Percentiles rank a stretch among this genome's conserved stretches.
Evolutionary conservation across 2,797 vertebrate genomes (phyloP).

Genomic region (Carapus acus): DNA sequence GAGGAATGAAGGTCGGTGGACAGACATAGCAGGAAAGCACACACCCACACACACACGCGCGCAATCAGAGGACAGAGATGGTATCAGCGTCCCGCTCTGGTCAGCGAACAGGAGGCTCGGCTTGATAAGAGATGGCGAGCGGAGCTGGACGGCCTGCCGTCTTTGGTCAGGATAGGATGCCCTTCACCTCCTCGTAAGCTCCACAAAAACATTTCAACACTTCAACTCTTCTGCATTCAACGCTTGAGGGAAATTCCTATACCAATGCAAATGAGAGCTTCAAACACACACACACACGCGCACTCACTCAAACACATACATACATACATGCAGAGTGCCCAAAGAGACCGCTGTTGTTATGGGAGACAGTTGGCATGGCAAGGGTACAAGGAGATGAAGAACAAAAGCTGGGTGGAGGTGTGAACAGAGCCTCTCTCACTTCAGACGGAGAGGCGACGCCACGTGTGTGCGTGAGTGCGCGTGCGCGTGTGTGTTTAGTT

Average conservation of each 20-base stretch:
- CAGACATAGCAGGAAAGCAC: constrained; percentile 46
- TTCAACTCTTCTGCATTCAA: neutral
- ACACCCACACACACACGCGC: constrained; percentile 1
- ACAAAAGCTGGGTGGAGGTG: constrained; percentile 35
- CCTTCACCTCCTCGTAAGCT: no score
- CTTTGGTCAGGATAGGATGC: no score
- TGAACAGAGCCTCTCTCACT: constrained; percentile 26
- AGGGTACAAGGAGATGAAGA: constrained; percentile 32
- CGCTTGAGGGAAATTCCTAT: constrained; percentile 13
- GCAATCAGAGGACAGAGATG: constrained; percentile 41
- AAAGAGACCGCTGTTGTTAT: constrained; percentile 45
- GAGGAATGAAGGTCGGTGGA: no score
- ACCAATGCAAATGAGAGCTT: constrained; percentile 3
- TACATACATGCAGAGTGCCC: constrained; percentile 18
- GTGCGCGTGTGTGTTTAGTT: no score
- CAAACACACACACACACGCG: constrained; percentile 1
- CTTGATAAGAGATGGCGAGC: constrained; percentile 46
- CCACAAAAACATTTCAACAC: no score
- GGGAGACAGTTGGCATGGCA: constrained; percentile 59
- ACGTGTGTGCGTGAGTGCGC: no score
- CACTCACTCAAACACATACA: no score
- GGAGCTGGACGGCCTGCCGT: constrained; percentile 32
- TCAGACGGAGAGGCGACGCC: no score
- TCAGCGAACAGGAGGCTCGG: constrained; percentile 52
- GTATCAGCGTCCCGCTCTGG: constrained; percentile 44